phyloP scores from a whole-genome alignment of 2,113 vertebrate genomes.

The Daphoenositta chrysoptera region DNA sequence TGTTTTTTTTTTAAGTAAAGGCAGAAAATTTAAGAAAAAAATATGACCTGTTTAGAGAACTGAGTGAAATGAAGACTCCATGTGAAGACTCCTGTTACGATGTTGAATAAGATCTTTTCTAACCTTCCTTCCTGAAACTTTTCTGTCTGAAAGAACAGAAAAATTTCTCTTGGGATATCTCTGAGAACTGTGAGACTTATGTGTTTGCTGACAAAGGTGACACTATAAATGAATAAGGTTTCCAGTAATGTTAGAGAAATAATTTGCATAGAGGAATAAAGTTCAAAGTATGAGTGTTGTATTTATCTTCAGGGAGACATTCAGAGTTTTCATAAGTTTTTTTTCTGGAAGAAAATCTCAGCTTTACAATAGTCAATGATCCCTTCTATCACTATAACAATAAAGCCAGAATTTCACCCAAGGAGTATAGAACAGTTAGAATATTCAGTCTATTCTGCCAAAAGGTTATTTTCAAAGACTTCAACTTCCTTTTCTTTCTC shows the following conservation, averaged over 20 bases:
- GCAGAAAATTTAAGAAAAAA: neutral
- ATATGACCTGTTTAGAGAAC: neutral
- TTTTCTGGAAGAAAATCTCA: neutral
- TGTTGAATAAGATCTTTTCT: neutral
- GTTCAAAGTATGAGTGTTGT: neutral
- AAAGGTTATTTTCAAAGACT: slow-evolving; percentile 31
- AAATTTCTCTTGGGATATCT: neutral
- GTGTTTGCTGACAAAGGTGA: neutral
- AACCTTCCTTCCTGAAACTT: neutral
- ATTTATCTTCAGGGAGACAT: neutral
- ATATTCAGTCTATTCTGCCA: neutral
- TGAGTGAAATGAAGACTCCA: neutral
- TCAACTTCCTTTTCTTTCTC: neutral
- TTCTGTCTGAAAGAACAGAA: neutral
- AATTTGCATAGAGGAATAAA: neutral
- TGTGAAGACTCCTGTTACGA: neutral
- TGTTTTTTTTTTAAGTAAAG: neutral
- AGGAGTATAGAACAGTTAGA: neutral
- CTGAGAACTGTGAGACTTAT: neutral
- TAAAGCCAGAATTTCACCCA: neutral
- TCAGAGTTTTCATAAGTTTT: neutral
- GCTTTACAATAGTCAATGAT: neutral
- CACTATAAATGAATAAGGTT: neutral
- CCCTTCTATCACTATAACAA: neutral
- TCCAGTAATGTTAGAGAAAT: neutral